phyloP scores from a whole-genome alignment of 2,888 invertebrate species.

The Apodemia mormo region DNA sequence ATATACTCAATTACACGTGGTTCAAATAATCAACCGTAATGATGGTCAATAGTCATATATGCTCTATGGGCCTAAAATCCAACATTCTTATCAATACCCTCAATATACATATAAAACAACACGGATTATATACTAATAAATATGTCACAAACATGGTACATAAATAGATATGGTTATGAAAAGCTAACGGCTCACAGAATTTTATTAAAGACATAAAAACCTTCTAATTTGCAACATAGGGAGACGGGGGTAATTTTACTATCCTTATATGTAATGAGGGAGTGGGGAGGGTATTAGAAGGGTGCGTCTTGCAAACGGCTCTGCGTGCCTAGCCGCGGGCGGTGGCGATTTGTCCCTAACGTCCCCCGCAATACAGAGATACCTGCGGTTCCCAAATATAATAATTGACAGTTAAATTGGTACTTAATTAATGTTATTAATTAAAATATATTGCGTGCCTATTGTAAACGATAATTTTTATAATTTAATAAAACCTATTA shows the following conservation, averaged over 20 bases:
- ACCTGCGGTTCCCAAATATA: conserved; percentile 47
- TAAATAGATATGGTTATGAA: not conserved
- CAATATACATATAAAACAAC: too few species aligned
- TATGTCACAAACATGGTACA: not conserved
- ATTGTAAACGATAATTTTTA: too few species aligned
- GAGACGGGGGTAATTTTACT: conserved; percentile 44
- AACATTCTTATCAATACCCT: too few species aligned
- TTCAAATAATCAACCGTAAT: too few species aligned
- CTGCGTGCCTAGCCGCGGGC: conserved; percentile 74
- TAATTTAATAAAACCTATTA: too few species aligned
- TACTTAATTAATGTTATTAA: too few species aligned
- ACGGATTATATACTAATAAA: too few species aligned
- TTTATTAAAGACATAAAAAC: conserved; percentile 76
- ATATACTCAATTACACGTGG: too few species aligned
- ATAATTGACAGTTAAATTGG: not conserved
- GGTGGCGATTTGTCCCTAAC: conserved; percentile 72
- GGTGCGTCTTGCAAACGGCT: conserved; percentile 78
- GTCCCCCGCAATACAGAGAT: conserved; percentile 57
- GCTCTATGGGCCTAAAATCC: too few species aligned
- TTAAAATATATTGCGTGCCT: too few species aligned
- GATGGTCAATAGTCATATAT: too few species aligned
- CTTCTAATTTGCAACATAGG: conserved; percentile 49
- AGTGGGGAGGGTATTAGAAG: conserved; percentile 62
- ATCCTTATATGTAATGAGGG: conserved; percentile 74
- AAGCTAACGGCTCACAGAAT: conserved; percentile 41